phyloP scores from a whole-genome alignment of 2,888 invertebrate genomes.

The Lasiommata megera region DNA sequence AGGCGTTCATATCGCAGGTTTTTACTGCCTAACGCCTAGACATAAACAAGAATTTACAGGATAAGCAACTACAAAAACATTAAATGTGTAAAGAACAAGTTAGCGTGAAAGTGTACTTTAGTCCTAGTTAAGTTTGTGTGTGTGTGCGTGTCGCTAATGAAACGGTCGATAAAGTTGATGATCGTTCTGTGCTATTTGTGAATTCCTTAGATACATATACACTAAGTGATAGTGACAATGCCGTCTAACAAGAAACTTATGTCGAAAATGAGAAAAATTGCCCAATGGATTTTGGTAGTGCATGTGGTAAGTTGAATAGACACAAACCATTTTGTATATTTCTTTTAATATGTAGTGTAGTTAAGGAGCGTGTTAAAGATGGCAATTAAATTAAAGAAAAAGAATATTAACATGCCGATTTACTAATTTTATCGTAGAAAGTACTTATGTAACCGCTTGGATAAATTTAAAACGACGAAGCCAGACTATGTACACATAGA shows the following conservation, averaged over 20 bases:
- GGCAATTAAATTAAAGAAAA: background rate
- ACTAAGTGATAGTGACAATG: conserved; percentile 53
- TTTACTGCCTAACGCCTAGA: conserved; percentile 70
- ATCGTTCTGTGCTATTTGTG: conserved; percentile 70
- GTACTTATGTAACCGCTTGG: conserved; percentile 20
- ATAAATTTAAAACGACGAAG: conserved; percentile 1
- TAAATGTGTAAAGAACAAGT: conserved; percentile 56
- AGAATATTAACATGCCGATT: background rate
- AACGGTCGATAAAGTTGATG: conserved; percentile 73
- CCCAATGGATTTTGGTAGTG: conserved; percentile 71
- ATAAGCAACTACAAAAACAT: conserved; percentile 53
- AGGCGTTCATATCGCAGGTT: conserved; percentile 72
- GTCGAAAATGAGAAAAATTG: conserved; percentile 71
- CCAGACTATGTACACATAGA: background rate
- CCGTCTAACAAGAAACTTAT: conserved; percentile 74
- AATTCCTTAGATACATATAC: conserved; percentile 57
- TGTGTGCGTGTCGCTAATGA: conserved; percentile 77
- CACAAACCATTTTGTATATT: too few species aligned
- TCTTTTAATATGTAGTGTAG: too few species aligned
- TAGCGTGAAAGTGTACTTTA: conserved; percentile 72
- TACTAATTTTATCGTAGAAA: conserved; percentile 8
- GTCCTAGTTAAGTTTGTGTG: conserved; percentile 61
- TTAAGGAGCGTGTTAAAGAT: too few species aligned
- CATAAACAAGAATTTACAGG: conserved; percentile 50
- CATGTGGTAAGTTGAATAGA: conserved; percentile 67